Evolutionary conservation across 2,888 invertebrate species (phyloP).

Genomic region (Gibbula magus): DNA sequence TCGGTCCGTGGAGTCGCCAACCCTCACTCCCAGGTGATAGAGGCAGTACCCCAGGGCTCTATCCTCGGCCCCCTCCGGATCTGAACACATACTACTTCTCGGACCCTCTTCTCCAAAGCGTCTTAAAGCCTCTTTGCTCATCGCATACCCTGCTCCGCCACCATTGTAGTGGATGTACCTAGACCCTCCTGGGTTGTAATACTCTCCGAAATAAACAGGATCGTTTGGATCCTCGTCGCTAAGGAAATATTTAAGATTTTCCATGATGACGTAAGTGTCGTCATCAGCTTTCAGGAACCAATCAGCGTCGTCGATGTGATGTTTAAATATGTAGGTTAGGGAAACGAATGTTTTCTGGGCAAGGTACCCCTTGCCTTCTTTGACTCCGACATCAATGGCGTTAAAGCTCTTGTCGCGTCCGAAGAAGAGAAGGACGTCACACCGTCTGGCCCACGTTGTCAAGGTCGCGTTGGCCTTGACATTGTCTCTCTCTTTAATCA

Average conservation of each 20-base stretch:
- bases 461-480: not conserved
- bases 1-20: not conserved
- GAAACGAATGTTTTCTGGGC: slow-evolving; percentile 5
- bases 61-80: slow-evolving; percentile 2
- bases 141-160: slow-evolving; percentile 13
- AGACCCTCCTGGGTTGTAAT: not conserved
- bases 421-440: slow-evolving; percentile 10
- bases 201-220: slow-evolving; percentile 1
- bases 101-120: not conserved
- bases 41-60: not conserved
- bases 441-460: slow-evolving; percentile 4
- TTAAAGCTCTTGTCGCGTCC: not conserved
- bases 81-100: not conserved
- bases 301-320: slow-evolving; percentile 8
- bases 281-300: slow-evolving; percentile 14
- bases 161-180: not conserved
- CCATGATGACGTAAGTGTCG: slow-evolving; percentile 13
- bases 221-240: not conserved
- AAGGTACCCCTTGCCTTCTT: not conserved
- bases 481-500: not conserved
- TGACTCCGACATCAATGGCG: not conserved
- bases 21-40: not conserved
- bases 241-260: slow-evolving; percentile 14
- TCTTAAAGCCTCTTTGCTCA: slow-evolving; percentile 9
- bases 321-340: slow-evolving; percentile 2